Conservation (phyloP, 1,140 invertebrate species). For the Venturia canescens region DNA sequence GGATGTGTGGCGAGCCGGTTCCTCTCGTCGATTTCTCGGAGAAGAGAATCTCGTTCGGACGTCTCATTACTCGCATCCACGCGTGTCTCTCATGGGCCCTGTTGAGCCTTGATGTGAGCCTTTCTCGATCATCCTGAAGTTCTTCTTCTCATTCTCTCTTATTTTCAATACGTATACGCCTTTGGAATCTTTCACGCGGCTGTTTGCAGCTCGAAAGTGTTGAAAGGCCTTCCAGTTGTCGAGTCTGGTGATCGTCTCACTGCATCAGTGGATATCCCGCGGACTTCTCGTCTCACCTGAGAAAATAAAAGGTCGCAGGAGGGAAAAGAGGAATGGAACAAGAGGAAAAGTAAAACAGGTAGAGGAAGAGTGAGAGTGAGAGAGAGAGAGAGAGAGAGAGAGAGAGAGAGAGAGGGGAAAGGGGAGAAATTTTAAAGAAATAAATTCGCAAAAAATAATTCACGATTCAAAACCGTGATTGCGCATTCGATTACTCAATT, state of each 20-base stretch:
- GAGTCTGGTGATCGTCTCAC: slow-evolving; percentile 43
- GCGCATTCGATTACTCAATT: too few relatives aligned
- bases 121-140: too few relatives aligned
- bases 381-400: too few relatives aligned
- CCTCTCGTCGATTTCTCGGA: slow-evolving; percentile 32
- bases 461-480: too few relatives aligned
- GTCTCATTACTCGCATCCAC: slow-evolving; percentile 46
- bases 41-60: slow-evolving; percentile 47
- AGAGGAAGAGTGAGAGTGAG: too few relatives aligned
- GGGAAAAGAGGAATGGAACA: too few relatives aligned
- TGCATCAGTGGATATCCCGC: slow-evolving; percentile 20
- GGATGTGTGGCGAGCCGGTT: slow-evolving; percentile 29
- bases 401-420: too few relatives aligned
- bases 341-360: too few relatives aligned
- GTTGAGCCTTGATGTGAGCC: background rate
- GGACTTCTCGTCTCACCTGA: background rate
- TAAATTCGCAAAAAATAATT: too few relatives aligned
- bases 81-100: slow-evolving; percentile 37
- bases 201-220: slow-evolving; percentile 25
- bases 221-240: slow-evolving; percentile 46
- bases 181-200: slow-evolving; percentile 49
- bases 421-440: too few relatives aligned
- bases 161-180: slow-evolving; percentile 20
- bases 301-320: too few relatives aligned
- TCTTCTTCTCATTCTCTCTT: slow-evolving; percentile 35